A percentile compares a stretch with the other conserved stretches of the same genome.
Evolutionary conservation across 2,888 invertebrate species (phyloP).

Genomic region (Philaethria dido): DNA sequence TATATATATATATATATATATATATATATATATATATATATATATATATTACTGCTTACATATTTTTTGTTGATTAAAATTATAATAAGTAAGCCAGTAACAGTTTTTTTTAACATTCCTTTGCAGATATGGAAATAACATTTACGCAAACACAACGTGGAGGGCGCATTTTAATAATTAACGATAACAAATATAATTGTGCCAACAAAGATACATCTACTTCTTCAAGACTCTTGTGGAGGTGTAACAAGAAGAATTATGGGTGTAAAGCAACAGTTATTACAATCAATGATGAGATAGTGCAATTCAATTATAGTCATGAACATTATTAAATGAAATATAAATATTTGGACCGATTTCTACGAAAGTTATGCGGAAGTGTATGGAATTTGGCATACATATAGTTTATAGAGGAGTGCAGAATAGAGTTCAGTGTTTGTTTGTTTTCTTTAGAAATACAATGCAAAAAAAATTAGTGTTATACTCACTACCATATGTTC

Average conservation of each 20-base stretch:
- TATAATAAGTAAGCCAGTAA: background rate
- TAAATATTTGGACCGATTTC: too few species aligned
- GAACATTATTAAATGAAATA: background rate
- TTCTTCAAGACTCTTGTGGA: conserved; percentile 20
- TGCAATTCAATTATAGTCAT: conserved; percentile 25
- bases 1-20: too few species aligned
- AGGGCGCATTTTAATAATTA: conserved; percentile 8
- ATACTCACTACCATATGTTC: too few species aligned
- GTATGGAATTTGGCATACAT: too few species aligned
- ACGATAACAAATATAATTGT: conserved; percentile 18
- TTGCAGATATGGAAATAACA: conserved; percentile 7
- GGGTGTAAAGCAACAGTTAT: conserved; percentile 27
- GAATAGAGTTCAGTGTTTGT: too few species aligned
- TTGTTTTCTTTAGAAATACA: too few species aligned
- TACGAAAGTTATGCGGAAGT: too few species aligned
- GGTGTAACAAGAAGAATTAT: conserved; percentile 23
- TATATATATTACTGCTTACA: background rate
- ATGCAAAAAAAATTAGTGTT: too few species aligned
- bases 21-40: too few species aligned
- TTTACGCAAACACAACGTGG: conserved; percentile 15
- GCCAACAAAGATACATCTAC: background rate
- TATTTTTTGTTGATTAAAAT: background rate
- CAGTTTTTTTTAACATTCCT: background rate
- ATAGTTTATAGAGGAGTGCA: too few species aligned
- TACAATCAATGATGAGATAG: conserved; percentile 21